These are phyloP conservation scores for Conistra vaccinii DNA, from an alignment of 2,888 invertebrate species.

Conservation along the genomic window DNA sequence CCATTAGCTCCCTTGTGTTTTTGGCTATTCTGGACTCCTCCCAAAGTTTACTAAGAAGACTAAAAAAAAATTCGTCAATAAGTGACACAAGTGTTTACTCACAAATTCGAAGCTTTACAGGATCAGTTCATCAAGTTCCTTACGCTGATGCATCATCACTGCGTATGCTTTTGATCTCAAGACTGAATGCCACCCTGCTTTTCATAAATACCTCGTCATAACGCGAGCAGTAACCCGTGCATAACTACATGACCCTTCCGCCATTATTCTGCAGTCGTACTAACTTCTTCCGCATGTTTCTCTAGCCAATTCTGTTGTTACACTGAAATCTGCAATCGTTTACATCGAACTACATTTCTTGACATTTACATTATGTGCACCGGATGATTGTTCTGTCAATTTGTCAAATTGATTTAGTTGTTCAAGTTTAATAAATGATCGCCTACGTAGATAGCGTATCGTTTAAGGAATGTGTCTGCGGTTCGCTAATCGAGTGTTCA, in stretches of 20 bases:
- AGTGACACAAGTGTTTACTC: not conserved
- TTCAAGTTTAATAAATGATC: constrained; percentile 43
- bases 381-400: constrained; percentile 7
- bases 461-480: constrained; percentile 73
- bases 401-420: constrained; percentile 22
- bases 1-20: not conserved
- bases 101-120: not conserved
- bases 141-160: not conserved
- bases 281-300: constrained; percentile 69
- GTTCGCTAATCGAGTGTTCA: constrained; percentile 62
- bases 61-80: not conserved
- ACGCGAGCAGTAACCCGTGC: constrained; percentile 68
- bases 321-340: constrained; percentile 56
- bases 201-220: constrained; percentile 64
- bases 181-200: constrained; percentile 17
- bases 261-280: constrained; percentile 41
- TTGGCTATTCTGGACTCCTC: not conserved
- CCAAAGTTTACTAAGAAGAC: not conserved
- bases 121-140: not conserved
- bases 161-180: constrained; percentile 20
- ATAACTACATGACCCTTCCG: constrained; percentile 41
- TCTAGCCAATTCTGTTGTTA: constrained; percentile 75
- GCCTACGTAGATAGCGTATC: constrained; percentile 62
- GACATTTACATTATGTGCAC: constrained; percentile 17
- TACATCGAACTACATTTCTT: constrained; percentile 46